Evolutionary conservation across 2,797 vertebrate genomes (phyloP).

Genomic region (Anas acuta): DNA sequence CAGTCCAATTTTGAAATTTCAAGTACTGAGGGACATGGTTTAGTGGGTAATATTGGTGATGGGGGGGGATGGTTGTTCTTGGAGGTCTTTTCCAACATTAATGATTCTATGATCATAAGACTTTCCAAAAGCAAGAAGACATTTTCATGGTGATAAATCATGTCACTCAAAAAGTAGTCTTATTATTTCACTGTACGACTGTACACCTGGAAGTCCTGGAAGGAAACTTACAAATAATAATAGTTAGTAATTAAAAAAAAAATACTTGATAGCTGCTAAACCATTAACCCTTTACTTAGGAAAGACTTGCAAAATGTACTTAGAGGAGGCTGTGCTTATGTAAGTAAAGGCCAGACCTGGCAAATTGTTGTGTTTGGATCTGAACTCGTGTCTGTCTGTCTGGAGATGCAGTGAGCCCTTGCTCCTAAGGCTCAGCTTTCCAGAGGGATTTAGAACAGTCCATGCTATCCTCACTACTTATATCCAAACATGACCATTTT

Average conservation of each 20-base stretch:
- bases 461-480: background rate
- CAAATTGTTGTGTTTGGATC: background rate
- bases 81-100: too few species aligned
- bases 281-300: background rate
- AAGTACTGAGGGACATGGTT: too few species aligned
- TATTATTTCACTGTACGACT: background rate
- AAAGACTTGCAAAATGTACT: background rate
- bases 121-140: background rate
- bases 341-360: background rate
- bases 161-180: slow-evolving; percentile 3
- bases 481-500: background rate
- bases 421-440: background rate
- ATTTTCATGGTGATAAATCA: background rate
- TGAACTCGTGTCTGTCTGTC: fast-evolving
- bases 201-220: too few species aligned
- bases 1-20: background rate
- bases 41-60: too few species aligned
- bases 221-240: slow-evolving; percentile 36
- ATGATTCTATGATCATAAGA: background rate
- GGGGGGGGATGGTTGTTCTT: too few species aligned
- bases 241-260: background rate
- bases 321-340: background rate
- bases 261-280: background rate
- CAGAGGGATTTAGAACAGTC: background rate
- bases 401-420: background rate